Percentiles rank a stretch among this genome's conserved stretches.
These are phyloP conservation scores for Drosophila borborema DNA, from an alignment of 2,888 invertebrate genomes.

Conservation along the genomic window DNA sequence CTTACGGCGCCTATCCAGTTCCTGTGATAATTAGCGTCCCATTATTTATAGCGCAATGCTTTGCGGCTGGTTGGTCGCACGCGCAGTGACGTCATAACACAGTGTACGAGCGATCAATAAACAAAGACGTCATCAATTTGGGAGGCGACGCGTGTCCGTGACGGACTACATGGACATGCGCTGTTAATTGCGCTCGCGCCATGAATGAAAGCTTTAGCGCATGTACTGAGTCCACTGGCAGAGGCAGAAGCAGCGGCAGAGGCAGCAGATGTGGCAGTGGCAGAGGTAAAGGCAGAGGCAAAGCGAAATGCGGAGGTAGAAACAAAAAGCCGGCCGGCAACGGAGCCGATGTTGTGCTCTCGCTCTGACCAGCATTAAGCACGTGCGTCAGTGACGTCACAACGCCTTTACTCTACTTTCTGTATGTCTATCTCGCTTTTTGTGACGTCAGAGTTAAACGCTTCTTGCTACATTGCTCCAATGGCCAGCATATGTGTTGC, in stretches of 20 bases:
- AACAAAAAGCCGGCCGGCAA: conserved; percentile 55
- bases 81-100: conserved; percentile 54
- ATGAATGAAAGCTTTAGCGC: conserved; percentile 49
- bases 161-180: conserved; percentile 18
- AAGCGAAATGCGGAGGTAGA: neutral
- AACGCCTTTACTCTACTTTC: conserved; percentile 44
- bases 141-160: conserved; percentile 51
- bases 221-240: conserved; percentile 16
- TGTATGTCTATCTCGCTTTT: conserved; percentile 27
- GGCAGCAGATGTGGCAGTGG: neutral
- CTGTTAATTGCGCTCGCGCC: conserved; percentile 32
- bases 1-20: conserved; percentile 50
- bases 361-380: conserved; percentile 45
- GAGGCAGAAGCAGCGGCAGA: neutral
- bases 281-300: neutral
- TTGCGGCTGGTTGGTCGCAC: conserved; percentile 38
- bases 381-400: conserved; percentile 77
- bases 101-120: conserved; percentile 55
- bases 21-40: conserved; percentile 54
- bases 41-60: conserved; percentile 66
- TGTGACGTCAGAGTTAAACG: conserved; percentile 55
- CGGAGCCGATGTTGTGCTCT: conserved; percentile 14
- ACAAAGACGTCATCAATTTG: conserved; percentile 78
- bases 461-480: conserved; percentile 29
- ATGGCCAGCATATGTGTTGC: conserved; percentile 11